These are phyloP conservation scores for Jaculus jaculus DNA, from an alignment of 2,113 vertebrate genomes.

Conservation along the genomic window DNA sequence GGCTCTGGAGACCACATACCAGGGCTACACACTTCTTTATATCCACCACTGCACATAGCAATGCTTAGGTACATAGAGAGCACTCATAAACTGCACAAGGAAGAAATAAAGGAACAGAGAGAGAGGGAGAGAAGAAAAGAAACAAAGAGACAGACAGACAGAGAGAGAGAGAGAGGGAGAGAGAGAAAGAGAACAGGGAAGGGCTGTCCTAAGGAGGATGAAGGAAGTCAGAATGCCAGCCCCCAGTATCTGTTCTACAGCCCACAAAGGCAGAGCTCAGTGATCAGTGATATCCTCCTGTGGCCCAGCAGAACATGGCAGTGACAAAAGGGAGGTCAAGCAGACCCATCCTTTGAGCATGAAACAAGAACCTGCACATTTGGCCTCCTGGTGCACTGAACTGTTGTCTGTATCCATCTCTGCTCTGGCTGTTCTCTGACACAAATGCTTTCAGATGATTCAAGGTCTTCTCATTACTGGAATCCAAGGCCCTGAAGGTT, in stretches of 20 bases:
- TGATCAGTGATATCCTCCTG: rapidly evolving
- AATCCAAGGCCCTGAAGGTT: conserved; percentile 1
- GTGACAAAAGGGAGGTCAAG: neutral
- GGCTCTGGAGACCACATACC: neutral
- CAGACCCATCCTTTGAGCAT: neutral
- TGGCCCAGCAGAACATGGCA: neutral
- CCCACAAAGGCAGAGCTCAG: neutral
- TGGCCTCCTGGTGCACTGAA: neutral
- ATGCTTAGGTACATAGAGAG: neutral
- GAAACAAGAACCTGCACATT: neutral
- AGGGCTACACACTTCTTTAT: neutral
- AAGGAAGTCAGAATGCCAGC: neutral
- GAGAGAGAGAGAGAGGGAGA: neutral
- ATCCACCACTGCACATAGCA: neutral
- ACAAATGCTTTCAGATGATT: neutral
- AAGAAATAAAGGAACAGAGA: neutral
- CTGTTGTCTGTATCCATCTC: neutral
- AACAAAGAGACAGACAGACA: neutral
- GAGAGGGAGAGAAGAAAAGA: neutral
- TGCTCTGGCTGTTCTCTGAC: neutral
- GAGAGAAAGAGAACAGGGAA: neutral
- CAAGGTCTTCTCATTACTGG: neutral
- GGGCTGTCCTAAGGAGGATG: neutral
- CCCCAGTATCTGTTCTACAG: neutral
- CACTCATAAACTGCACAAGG: neutral